These are phyloP conservation scores for Diploscapter pachys DNA, from an alignment of 1,140 invertebrate species.

Conservation along the genomic window DNA sequence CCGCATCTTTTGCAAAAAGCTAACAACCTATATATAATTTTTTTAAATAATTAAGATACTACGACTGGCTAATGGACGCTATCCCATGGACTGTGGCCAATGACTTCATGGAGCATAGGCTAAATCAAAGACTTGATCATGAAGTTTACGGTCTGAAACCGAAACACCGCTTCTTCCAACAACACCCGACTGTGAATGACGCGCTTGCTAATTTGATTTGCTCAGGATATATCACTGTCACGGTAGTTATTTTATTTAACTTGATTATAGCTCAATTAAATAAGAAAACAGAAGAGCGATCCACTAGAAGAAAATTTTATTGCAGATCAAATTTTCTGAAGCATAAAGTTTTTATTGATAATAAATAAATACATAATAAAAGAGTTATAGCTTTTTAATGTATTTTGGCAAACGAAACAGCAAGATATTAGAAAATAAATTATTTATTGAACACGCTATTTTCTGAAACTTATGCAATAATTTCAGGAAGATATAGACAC, in stretches of 20 bases:
- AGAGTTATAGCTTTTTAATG: no score
- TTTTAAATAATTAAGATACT: conserved; percentile 26
- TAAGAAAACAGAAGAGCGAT: background rate
- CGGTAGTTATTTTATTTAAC: conserved; percentile 37
- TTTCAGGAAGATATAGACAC: conserved; percentile 58
- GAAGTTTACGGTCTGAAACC: conserved; percentile 62
- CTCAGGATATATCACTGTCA: conserved; percentile 61
- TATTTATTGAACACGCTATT: background rate
- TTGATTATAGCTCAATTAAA: conserved; percentile 9
- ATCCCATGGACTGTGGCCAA: conserved; percentile 57
- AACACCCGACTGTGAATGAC: conserved; percentile 67
- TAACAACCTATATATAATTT: no score
- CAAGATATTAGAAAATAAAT: conserved; percentile 23
- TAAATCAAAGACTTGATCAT: conserved; percentile 62
- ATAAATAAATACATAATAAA: no score
- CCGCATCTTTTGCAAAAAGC: no score
- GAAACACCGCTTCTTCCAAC: conserved; percentile 60
- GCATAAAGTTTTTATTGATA: no score
- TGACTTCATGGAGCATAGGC: conserved; percentile 56
- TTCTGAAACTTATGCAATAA: conserved; percentile 10
- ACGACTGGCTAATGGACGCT: conserved; percentile 42
- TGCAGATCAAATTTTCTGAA: no score
- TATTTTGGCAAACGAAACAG: background rate
- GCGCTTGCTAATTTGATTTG: conserved; percentile 64
- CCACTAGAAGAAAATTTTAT: no score